Evolutionary conservation across 2,797 vertebrate genomes (phyloP).

Genomic region (Phalanger gymnotis): DNA sequence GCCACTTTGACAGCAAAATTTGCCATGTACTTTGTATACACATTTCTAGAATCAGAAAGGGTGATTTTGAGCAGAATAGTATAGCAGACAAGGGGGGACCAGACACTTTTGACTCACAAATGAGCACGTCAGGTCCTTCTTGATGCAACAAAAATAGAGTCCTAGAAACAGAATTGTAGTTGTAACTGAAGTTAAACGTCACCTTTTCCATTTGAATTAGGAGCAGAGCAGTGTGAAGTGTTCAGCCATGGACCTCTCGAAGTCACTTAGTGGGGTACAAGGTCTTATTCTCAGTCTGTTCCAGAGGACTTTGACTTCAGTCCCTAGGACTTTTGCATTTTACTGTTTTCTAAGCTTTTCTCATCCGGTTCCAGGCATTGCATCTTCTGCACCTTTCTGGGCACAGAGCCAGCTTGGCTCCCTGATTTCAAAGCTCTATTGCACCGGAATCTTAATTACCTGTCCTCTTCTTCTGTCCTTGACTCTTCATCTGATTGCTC

Average conservation of each 20-base stretch:
- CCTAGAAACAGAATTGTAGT: not conserved
- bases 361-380: not conserved
- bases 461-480: not conserved
- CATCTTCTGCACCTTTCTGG: not conserved
- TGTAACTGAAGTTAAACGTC: not conserved
- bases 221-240: not conserved
- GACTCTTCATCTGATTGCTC: not conserved
- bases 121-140: not conserved
- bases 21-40: not conserved
- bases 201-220: not conserved
- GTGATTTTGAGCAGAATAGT: not conserved
- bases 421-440: not conserved
- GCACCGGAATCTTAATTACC: not conserved
- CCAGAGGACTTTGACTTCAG: not conserved
- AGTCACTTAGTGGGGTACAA: not conserved
- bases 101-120: not conserved
- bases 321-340: not conserved
- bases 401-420: not conserved
- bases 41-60: not conserved
- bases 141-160: not conserved
- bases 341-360: not conserved
- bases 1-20: not conserved
- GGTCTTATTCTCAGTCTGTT: not conserved
- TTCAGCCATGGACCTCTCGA: not conserved
- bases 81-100: not conserved